Base-by-base conservation (phyloP, 2,113 vertebrate species). In the Tapirus terrestris region DNA sequence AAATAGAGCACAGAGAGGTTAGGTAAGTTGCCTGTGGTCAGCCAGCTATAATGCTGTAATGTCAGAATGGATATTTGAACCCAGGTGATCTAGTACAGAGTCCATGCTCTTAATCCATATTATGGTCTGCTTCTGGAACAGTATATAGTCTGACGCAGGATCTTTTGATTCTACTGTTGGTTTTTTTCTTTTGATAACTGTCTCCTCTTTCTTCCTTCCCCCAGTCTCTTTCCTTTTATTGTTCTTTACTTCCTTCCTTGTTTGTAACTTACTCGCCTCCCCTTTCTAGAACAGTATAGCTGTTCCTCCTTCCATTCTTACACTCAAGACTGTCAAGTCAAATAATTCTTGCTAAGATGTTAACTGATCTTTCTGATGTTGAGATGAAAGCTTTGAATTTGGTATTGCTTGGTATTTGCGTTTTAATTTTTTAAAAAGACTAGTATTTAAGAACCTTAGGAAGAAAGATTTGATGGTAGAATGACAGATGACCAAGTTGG, bases 301-400 rank as follows among this genome's bases (percentile, higher is more conserved):
- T 53, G 27, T 82, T 77, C 67, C 12, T 79, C 7, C 56, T 75
- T 87, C 33, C 4, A 13, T 61, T 88, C 23, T 63, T 81, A 80
- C 4, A 51, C 21, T 68, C 58, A 60, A 60, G 51, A 23, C 58
- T 91, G 4, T 91, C 20, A 33, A 76, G 27, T 84, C 45, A 73
- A 88, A 36, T 82, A 92, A 56, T 95, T 89, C 25, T 72, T 89
- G 20, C 25, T 84, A 45, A 92, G 36, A 2, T 84, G 16, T 75
- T 87, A 68, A 68, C 29, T 94, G 56, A 45, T 73, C 33, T 83
- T 95, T 60, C 79, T 81, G 61, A 95, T 43, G 33, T 91, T 67
- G 17, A 84, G 39, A 60, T 58, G 45, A 92, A 84, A 14, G 0
- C 36, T 83, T 87, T 88, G 51, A 39, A n/a, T 92, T 91, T 72